Evolutionary conservation across 1,140 invertebrate species (phyloP), one percentile per base, ranked within the genome.

Genomic region (Zaprionus ornatus): DNA sequence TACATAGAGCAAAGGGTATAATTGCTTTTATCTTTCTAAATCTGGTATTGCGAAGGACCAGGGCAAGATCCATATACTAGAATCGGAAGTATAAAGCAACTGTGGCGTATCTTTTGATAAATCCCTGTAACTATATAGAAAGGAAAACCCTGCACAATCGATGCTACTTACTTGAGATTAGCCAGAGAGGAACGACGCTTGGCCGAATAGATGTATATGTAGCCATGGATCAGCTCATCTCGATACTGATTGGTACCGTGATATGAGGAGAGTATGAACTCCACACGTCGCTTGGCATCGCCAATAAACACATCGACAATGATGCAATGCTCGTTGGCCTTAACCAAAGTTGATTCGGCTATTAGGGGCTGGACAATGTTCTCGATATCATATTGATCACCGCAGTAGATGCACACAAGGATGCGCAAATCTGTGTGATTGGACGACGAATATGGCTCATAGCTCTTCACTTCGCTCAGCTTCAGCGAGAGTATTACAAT

Each of bases 321-420:
- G 61, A 98, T 96, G 40, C 97, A 98, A 65, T 97, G 95, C 81
- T 98, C 96, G 7, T 96, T 96, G 67, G 96, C 97, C 63, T 98
- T 94, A 91, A 97, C 96, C 92, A 97, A 97, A 67, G 96, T 96
- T 62, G 97, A 97, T 92, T 99, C 97, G 85, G 95, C 96, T 42
- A 99, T 94, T 65, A 99, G 93, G 1, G 98, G 98, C 37, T 95
- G 96, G 17, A 99, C 94, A 54, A 99, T 96, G 76, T 97, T 96
- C 92, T 98, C 98, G 45, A 98, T 95, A 1, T 96, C 96, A 90
- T 97, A 99, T 15, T 97, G 97, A 93, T 99, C 98, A 50, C 98
- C 98, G 93, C 98, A 99, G 92, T 99, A 98, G 95, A 99, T 96
- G 92, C 98, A 99, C 95, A 99, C 97, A 84, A 99, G 97, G 93